These are phyloP conservation scores for Pangasius djambal DNA, from an alignment of 2,797 vertebrate species.

Conservation along the genomic window DNA sequence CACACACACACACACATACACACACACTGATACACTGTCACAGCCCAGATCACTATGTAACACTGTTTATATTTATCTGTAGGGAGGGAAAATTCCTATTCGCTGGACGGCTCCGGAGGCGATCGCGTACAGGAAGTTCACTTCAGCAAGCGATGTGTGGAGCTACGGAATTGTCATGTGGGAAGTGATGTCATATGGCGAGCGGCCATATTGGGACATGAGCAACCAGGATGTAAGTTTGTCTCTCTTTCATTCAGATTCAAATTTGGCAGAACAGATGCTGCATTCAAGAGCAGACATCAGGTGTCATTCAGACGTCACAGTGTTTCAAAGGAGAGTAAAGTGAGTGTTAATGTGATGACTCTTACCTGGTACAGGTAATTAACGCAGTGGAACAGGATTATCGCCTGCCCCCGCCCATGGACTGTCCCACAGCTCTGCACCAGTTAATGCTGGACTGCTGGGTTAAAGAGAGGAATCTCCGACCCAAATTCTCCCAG, in stretches of 20 bases:
- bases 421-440: conserved; percentile 97
- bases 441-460: conserved; percentile 99
- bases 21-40: too few species aligned
- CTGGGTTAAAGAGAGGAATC: conserved; percentile 97
- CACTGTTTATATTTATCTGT: conserved; percentile 41
- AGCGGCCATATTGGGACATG: conserved; percentile 99
- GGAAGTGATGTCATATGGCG: conserved; percentile 99
- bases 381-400: conserved; percentile 99
- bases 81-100: conserved; percentile 99
- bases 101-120: conserved; percentile 98
- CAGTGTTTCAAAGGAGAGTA: neutral
- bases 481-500: conserved; percentile 96
- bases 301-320: neutral
- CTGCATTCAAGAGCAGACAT: neutral
- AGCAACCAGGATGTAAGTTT: conserved; percentile 97
- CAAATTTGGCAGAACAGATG: neutral
- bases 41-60: neutral
- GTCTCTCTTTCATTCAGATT: conserved; percentile 16
- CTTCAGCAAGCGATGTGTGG: conserved; percentile 97
- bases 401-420: conserved; percentile 95
- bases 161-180: conserved; percentile 99
- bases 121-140: conserved; percentile 98
- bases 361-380: conserved; percentile 75
- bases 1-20: conserved; percentile 10
- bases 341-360: neutral